phyloP scores from a whole-genome alignment of 2,797 vertebrate species.

The Nyctalus aviator region DNA sequence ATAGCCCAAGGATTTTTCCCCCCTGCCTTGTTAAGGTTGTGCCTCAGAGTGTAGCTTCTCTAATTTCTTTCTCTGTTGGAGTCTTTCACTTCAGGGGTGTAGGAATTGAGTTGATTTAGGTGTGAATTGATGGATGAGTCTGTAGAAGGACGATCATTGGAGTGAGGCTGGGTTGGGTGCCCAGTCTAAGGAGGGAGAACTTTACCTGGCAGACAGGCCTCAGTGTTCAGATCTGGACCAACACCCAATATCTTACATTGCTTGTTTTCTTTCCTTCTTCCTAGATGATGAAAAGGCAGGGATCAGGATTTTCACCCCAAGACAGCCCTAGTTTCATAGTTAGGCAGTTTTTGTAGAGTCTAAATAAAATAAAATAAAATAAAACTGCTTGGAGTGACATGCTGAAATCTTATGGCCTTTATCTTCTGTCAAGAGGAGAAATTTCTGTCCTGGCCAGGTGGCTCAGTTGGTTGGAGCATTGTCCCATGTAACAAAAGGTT shows the following conservation, averaged over 20 bases:
- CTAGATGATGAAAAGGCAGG: not conserved
- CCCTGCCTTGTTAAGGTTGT: slow-evolving; percentile 17
- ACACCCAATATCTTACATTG: not conserved
- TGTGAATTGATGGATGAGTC: slow-evolving; percentile 11
- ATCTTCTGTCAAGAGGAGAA: slow-evolving; percentile 44
- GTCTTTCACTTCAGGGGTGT: slow-evolving; percentile 21
- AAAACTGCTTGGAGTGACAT: not conserved
- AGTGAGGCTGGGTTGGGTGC: not conserved
- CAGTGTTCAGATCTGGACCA: not conserved
- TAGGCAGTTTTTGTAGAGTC: slow-evolving; percentile 7
- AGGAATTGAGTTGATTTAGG: slow-evolving; percentile 41
- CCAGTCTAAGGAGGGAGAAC: not conserved
- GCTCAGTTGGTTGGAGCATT: not conserved
- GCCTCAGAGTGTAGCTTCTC: not conserved
- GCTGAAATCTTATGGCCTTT: not conserved
- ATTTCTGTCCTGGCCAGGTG: not conserved
- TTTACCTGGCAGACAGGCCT: not conserved
- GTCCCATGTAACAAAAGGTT: not conserved
- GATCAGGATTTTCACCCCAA: slow-evolving; percentile 46
- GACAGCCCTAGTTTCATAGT: slow-evolving; percentile 50
- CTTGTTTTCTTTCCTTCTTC: slow-evolving; percentile 41
- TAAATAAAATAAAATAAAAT: slow-evolving; percentile 46
- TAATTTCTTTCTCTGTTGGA: not conserved
- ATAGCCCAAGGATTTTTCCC: not conserved
- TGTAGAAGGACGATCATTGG: slow-evolving; percentile 35